These are phyloP conservation scores for Myiozetetes cayanensis DNA, from an alignment of 2,113 vertebrate species.

Conservation along the genomic window DNA sequence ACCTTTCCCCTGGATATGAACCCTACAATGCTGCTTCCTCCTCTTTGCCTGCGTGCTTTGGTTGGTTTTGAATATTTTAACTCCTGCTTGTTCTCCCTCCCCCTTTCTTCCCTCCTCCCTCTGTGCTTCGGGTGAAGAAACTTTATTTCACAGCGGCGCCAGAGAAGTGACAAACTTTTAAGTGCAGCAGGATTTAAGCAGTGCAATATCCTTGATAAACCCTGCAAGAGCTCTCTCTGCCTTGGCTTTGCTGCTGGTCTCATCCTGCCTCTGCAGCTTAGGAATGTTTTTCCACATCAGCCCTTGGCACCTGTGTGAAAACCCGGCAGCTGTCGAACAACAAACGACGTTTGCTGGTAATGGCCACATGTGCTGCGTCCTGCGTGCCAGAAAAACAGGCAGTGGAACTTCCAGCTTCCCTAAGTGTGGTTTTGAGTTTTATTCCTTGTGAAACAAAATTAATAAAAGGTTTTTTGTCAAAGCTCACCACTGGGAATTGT, in stretches of 20 bases:
- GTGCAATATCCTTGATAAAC: neutral
- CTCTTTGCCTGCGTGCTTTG: rapidly evolving
- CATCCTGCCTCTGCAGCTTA: neutral
- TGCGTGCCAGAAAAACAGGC: neutral
- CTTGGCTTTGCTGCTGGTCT: neutral
- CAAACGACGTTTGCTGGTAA: neutral
- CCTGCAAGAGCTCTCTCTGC: neutral
- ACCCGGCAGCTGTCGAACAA: neutral
- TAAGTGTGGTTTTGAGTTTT: neutral
- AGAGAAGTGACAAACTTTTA: neutral
- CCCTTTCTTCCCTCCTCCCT: neutral
- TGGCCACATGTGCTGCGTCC: neutral
- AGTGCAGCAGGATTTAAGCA: neutral
- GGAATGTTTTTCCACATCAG: neutral
- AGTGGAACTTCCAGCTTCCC: neutral
- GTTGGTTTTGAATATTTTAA: neutral
- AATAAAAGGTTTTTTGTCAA: neutral
- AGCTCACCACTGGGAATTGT: neutral
- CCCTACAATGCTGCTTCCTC: neutral
- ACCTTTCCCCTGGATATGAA: neutral
- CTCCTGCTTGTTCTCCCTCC: neutral
- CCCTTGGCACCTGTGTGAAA: neutral
- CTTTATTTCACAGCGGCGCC: neutral
- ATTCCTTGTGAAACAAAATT: neutral
- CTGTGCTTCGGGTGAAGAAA: neutral